These are phyloP conservation scores for Drosophila arizonae DNA, from an alignment of 1,140 invertebrate genomes.

Conservation along the genomic window DNA sequence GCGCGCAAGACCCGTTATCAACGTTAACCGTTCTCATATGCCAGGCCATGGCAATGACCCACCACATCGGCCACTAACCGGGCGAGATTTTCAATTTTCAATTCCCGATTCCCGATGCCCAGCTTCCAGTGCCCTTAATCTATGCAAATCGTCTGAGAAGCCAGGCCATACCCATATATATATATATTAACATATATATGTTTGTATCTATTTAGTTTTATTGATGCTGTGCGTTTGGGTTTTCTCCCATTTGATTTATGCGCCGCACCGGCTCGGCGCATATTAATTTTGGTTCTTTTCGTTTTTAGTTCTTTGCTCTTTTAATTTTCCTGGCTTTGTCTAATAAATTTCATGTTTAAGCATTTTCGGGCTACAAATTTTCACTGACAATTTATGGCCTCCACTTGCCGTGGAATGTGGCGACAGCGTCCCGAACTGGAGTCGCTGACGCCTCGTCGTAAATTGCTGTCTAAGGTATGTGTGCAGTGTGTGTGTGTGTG, in stretches of 20 bases:
- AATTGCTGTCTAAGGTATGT: conserved; percentile 19
- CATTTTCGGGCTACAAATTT: conserved; percentile 59
- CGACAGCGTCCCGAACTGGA: conserved; percentile 48
- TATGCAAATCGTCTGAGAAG: conserved; percentile 59
- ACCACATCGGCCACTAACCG: conserved; percentile 31
- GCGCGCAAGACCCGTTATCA: conserved; percentile 44
- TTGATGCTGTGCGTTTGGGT: conserved; percentile 9
- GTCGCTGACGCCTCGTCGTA: conserved; percentile 41
- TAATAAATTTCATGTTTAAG: conserved; percentile 75
- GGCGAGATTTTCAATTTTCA: conserved; percentile 3
- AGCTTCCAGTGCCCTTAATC: conserved; percentile 25
- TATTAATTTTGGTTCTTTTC: conserved; percentile 54
- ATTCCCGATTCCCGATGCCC: neutral
- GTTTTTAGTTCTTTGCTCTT: conserved; percentile 60
- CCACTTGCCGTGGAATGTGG: conserved; percentile 52
- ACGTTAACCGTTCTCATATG: conserved; percentile 34
- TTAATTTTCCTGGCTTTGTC: conserved; percentile 58
- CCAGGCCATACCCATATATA: conserved; percentile 15
- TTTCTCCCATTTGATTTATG: conserved; percentile 17
- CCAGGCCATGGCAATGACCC: conserved; percentile 29
- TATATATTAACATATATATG: neutral
- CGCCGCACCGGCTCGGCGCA: neutral
- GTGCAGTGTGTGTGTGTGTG: neutral
- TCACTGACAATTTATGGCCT: conserved; percentile 51
- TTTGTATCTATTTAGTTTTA: neutral